A percentile compares a stretch with the other conserved stretches of the same genome.
phyloP scores from a whole-genome alignment of 2,113 vertebrate species.

The Aegithalos caudatus region DNA sequence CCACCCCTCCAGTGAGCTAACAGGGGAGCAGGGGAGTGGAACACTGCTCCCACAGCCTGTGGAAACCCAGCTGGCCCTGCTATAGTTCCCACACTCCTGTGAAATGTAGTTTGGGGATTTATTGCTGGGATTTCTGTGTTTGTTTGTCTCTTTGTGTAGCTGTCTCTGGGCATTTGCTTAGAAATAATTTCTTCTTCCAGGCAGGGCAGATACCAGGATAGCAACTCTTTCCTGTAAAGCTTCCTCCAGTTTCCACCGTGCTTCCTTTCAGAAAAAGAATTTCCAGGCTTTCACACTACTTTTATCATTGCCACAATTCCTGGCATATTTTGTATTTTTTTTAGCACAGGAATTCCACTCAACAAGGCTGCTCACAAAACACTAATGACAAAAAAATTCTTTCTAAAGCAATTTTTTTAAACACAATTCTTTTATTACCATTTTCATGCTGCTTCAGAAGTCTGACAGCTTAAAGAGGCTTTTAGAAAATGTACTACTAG shows the following conservation, averaged over 20 bases:
- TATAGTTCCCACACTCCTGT: not conserved
- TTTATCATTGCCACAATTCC: constrained; percentile 4
- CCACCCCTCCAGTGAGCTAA: not conserved
- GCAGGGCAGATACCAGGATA: not conserved
- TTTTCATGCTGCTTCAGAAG: not conserved
- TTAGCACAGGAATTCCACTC: constrained; percentile 20
- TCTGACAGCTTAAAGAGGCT: not conserved
- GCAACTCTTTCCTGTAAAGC: constrained; percentile 36
- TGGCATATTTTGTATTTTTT: constrained; percentile 40
- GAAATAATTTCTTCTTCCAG: constrained; percentile 13
- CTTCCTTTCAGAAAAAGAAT: constrained; percentile 41
- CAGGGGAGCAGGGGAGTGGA: not conserved
- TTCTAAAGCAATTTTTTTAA: not conserved
- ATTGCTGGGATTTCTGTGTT: not conserved
- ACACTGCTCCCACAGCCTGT: not conserved
- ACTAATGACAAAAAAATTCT: not conserved
- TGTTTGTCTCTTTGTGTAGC: constrained; percentile 21
- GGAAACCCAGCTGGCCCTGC: not conserved
- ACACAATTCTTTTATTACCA: not conserved
- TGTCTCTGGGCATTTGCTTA: not conserved
- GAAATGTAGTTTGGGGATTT: not conserved
- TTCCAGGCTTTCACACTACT: not conserved
- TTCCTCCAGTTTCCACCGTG: constrained; percentile 1
- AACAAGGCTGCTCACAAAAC: not conserved
- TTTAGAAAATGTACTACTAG: not conserved